Evolutionary conservation across 2,888 invertebrate species (phyloP).

Genomic region (Leucophora obtusa): DNA sequence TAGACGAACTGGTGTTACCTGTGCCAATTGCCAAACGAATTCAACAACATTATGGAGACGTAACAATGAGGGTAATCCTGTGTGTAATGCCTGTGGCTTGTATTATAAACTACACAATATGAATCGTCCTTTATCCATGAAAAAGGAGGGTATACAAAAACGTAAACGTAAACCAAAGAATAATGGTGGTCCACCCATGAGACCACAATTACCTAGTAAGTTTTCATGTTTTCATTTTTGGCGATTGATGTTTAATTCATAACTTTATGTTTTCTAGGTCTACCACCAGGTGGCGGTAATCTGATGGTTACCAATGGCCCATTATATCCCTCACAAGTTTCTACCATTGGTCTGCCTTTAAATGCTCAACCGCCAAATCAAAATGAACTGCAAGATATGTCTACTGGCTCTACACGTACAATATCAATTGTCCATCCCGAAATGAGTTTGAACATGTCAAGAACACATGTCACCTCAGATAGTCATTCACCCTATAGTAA

Average conservation of each 20-base stretch:
- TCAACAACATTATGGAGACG: conserved; percentile 90
- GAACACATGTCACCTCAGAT: conserved; percentile 73
- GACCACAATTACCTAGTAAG: conserved; percentile 74
- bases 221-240: conserved; percentile 36
- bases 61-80: conserved; percentile 91
- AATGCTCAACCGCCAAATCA: conserved; percentile 61
- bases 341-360: conserved; percentile 66
- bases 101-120: conserved; percentile 79
- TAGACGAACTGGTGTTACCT: conserved; percentile 78
- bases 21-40: conserved; percentile 83
- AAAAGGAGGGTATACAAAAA: conserved; percentile 99
- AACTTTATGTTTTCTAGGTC: conserved; percentile 66
- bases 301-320: conserved; percentile 69
- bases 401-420: conserved; percentile 64
- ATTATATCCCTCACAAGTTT: conserved; percentile 77
- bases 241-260: conserved; percentile 1
- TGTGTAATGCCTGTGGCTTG: conserved; percentile 89
- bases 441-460: conserved; percentile 72
- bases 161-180: conserved; percentile 94
- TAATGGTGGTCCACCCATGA: conserved; percentile 71
- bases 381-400: conserved; percentile 75
- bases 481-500: conserved; percentile 75
- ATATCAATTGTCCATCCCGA: conserved; percentile 65
- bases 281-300: conserved; percentile 69
- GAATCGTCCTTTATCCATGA: conserved; percentile 97